A percentile compares a stretch with the other conserved stretches of the same genome.
phyloP scores from a whole-genome alignment of 2,797 vertebrate genomes.

The Anabacerthia variegaticeps region DNA sequence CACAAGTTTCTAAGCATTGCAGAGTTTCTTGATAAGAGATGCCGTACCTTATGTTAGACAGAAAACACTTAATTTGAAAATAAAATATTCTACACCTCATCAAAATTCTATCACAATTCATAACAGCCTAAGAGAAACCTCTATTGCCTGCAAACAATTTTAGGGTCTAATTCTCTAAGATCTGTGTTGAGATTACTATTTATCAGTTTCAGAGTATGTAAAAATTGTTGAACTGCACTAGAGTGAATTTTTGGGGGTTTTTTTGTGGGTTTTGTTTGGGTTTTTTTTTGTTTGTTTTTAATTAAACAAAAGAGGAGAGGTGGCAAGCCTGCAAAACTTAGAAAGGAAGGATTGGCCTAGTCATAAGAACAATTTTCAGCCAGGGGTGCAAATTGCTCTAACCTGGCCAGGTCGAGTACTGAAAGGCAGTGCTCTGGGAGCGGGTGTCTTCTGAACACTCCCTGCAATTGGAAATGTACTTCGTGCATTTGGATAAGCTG shows the following conservation, averaged over 20 bases:
- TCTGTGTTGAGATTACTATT: background rate
- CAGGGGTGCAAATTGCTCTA: background rate
- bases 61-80: background rate
- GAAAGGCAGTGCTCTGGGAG: background rate
- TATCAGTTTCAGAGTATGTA: background rate
- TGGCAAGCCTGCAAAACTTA: background rate
- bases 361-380: background rate
- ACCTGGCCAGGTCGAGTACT: background rate
- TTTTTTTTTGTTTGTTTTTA: background rate
- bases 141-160: background rate
- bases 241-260: background rate
- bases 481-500: background rate
- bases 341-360: background rate
- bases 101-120: background rate
- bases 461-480: background rate
- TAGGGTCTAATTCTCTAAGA: background rate
- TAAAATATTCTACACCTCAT: background rate
- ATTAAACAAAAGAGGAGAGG: background rate
- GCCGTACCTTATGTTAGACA: background rate
- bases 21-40: background rate
- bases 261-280: background rate
- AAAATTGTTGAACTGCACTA: background rate
- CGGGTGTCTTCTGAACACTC: fast-evolving
- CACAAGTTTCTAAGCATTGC: background rate
- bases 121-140: background rate